phyloP scores from a whole-genome alignment of 2,888 invertebrate species.

The Steinernema hermaphroditum region DNA sequence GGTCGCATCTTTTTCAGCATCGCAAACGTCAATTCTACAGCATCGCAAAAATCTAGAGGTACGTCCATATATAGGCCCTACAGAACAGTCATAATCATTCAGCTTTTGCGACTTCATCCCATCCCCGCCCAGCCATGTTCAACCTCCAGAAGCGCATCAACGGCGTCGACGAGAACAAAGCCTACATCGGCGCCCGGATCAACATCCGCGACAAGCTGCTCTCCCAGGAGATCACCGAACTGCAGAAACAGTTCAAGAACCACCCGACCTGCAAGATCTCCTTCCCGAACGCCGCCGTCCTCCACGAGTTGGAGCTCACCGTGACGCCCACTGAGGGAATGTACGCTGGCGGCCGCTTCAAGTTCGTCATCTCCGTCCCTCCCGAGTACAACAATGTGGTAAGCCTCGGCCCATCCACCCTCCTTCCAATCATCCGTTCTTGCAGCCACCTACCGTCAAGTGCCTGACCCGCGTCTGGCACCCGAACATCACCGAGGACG shows the following conservation, averaged over 20 bases:
- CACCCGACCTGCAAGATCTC: slow-evolving; percentile 79
- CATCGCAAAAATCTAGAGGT: too few species aligned
- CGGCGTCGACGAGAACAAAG: slow-evolving; percentile 59
- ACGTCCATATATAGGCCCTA: too few species aligned
- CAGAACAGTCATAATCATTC: too few species aligned
- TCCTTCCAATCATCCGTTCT: slow-evolving; percentile 53
- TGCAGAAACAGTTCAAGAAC: slow-evolving; percentile 74
- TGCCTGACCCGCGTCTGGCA: slow-evolving; percentile 92
- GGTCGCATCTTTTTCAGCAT: too few species aligned
- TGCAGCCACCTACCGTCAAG: slow-evolving; percentile 85
- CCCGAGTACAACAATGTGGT: slow-evolving; percentile 96
- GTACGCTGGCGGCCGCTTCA: slow-evolving; percentile 85
- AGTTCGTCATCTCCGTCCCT: slow-evolving; percentile 82
- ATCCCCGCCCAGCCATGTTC: slow-evolving; percentile 52
- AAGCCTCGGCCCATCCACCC: slow-evolving; percentile 70
- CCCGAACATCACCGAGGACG: slow-evolving; percentile 90
- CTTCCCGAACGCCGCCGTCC: slow-evolving; percentile 77
- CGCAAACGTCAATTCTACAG: too few species aligned
- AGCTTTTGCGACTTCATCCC: too few species aligned
- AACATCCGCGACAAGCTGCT: slow-evolving; percentile 61
- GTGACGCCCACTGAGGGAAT: slow-evolving; percentile 79
- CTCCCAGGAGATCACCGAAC: slow-evolving; percentile 75
- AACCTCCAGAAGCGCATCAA: slow-evolving; percentile 64
- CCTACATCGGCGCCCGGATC: slow-evolving; percentile 58
- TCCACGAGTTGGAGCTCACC: slow-evolving; percentile 78